Percentiles rank a stretch among this genome's conserved stretches.
These are phyloP conservation scores for Mesochorus sp. DNA, from an alignment of 2,888 invertebrate species.

Conservation along the genomic window DNA sequence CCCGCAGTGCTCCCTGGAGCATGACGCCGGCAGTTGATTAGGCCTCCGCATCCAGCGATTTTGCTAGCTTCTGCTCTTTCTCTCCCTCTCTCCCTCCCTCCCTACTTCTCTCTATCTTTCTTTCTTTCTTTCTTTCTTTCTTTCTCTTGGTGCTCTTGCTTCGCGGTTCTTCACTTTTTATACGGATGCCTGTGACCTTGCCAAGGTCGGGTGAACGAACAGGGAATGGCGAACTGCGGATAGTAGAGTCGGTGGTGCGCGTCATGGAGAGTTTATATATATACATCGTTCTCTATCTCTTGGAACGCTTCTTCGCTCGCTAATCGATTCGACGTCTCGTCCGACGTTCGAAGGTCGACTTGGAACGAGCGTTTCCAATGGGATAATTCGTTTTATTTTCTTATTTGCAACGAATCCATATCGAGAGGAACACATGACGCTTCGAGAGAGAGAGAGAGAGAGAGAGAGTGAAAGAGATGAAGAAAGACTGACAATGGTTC, in stretches of 20 bases:
- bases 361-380: constrained; percentile 50
- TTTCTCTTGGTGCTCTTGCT: constrained; percentile 53
- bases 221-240: constrained; percentile 66
- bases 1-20: constrained; percentile 76
- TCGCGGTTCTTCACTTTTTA: constrained; percentile 70
- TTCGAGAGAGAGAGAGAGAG: background rate
- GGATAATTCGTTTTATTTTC: constrained; percentile 48
- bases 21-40: constrained; percentile 82
- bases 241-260: constrained; percentile 35
- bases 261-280: constrained; percentile 21
- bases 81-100: constrained; percentile 59
- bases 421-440: constrained; percentile 38
- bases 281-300: constrained; percentile 11
- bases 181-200: constrained; percentile 78
- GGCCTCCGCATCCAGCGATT: constrained; percentile 69
- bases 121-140: too few relatives aligned
- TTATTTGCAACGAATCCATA: constrained; percentile 40
- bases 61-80: constrained; percentile 68
- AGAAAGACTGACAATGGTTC: too few relatives aligned
- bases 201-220: constrained; percentile 82
- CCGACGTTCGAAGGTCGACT: constrained; percentile 63
- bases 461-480: background rate
- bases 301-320: constrained; percentile 58
- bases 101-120: too few relatives aligned
- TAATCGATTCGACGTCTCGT: constrained; percentile 65